These are phyloP conservation scores for Bradypodion pumilum DNA, from an alignment of 2,797 vertebrate genomes.

Conservation along the genomic window DNA sequence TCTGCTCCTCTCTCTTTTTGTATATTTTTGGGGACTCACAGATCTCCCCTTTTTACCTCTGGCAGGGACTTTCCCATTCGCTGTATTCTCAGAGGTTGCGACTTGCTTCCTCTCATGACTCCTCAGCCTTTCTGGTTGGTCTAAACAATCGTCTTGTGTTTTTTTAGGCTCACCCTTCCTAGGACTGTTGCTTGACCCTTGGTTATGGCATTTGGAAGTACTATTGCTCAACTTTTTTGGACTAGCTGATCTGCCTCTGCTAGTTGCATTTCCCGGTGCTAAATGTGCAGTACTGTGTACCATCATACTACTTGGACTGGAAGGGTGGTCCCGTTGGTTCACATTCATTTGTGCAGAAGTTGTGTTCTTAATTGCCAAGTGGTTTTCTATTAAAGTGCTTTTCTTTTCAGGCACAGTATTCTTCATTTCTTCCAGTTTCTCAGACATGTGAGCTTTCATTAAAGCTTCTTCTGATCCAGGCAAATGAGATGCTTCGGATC, in stretches of 20 bases:
- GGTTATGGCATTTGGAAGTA: conserved; percentile 41
- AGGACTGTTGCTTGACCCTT: conserved; percentile 51
- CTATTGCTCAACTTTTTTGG: conserved; percentile 62
- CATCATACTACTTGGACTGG: conserved; percentile 68
- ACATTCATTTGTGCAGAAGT: conserved; percentile 68
- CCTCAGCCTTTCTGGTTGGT: conserved; percentile 59
- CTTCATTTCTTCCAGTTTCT: conserved; percentile 71
- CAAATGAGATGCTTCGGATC: conserved; percentile 77
- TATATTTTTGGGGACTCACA: conserved; percentile 80
- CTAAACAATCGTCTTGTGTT: conserved; percentile 51
- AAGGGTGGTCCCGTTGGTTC: conserved; percentile 60
- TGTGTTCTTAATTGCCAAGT: conserved; percentile 65
- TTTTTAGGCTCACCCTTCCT: conserved; percentile 56
- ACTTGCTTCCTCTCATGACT: conserved; percentile 68
- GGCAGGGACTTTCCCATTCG: conserved; percentile 45
- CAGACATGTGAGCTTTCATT: conserved; percentile 67
- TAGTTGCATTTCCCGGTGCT: conserved; percentile 52
- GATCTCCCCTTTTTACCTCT: conserved; percentile 66
- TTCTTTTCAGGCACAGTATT: conserved; percentile 74
- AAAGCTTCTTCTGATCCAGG: conserved; percentile 76
- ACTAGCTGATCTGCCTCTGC: conserved; percentile 73
- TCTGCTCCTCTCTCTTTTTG: conserved; percentile 62
- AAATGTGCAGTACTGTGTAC: conserved; percentile 58
- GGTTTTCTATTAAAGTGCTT: conserved; percentile 74
- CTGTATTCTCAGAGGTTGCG: conserved; percentile 26